Evolutionary conservation across 2,888 invertebrate genomes (phyloP).

Genomic region (Ectobius pallidus): DNA sequence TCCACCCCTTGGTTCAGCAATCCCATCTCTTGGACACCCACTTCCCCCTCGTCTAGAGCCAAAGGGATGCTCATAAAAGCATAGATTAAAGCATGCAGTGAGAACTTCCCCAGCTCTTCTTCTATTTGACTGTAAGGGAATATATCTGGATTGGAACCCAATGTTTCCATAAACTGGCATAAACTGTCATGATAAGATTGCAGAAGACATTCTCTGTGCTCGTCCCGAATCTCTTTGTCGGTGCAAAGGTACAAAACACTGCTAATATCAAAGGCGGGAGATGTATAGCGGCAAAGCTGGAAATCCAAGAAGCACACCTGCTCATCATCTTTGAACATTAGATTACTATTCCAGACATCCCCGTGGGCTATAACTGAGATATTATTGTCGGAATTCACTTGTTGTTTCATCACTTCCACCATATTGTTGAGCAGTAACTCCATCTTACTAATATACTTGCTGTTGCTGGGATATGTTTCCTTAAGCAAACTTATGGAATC

Average conservation of each 20-base stretch:
- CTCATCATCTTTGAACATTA: not conserved
- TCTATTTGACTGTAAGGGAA: conserved; percentile 57
- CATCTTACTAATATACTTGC: no score
- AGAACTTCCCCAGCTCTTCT: conserved; percentile 11
- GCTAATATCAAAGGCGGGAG: not conserved
- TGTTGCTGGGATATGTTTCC: no score
- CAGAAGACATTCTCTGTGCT: conserved; percentile 65
- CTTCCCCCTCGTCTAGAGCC: not conserved
- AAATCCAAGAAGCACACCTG: not conserved
- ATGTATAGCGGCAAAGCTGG: conserved; percentile 2
- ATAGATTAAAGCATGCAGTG: conserved; percentile 6
- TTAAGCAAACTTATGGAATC: no score
- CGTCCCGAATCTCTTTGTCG: conserved; percentile 58
- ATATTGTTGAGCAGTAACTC: no score
- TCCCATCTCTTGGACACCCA: not conserved
- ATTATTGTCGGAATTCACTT: not conserved
- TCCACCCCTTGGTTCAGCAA: not conserved
- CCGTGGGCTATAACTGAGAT: not conserved
- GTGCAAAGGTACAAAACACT: not conserved
- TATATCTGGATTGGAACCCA: conserved; percentile 65
- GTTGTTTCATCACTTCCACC: no score
- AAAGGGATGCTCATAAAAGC: conserved; percentile 24
- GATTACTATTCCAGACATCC: not conserved
- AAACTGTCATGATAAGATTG: conserved; percentile 66
- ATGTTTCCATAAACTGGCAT: conserved; percentile 58